Evolutionary conservation across 2,113 vertebrate species (phyloP), one percentile per base, ranked within the genome.

Genomic region (Narcine bancroftii): DNA sequence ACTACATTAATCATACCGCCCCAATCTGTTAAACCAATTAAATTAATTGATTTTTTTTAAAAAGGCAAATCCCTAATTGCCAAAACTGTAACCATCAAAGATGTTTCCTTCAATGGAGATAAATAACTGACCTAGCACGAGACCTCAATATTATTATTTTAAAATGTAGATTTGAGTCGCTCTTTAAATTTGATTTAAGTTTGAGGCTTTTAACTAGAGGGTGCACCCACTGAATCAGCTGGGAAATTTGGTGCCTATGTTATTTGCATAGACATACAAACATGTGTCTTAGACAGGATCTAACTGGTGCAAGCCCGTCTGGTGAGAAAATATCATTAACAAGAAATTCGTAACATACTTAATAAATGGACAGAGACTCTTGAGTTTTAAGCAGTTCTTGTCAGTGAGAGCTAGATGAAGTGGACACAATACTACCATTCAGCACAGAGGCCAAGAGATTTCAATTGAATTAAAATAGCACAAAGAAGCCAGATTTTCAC

Each of bases 381-480:
- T 66, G 63, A 69, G 89, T 66, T 47, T 69, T 45, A 69, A 69
- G 89, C 89, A 69, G 63, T 42, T 29, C 65, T 45, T 91, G 89
- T 66, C 89, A 91, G 65, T 69, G 63, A 45, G 89, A 29, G 29
- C 60, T 45, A 39, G 36, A 26, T 69, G 89, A 66, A 66, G 24
- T 66, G 39, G 26, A 69, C 89, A 91, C 89, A 91, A 91, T 91
- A 69, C 63, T 24, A 69, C 89, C 47, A 91, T 91, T 91, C 89
- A 91, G 63, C 6, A 19, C 42, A 47, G 89, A 45, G 65, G 89
- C 63, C 65, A 29, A 69, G 63, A 91, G 89, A 91, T 91, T 91
- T 91, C 89, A 91, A 91, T 91, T 91, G 89, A 91, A 91, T 91
- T 91, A 91, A 91, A 91, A 69, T 65, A 91, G 65, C 89, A 91